Evolutionary conservation across 2,797 vertebrate species (phyloP), one percentile per base, ranked within the genome.

Genomic region (Pelobates cultripes): DNA sequence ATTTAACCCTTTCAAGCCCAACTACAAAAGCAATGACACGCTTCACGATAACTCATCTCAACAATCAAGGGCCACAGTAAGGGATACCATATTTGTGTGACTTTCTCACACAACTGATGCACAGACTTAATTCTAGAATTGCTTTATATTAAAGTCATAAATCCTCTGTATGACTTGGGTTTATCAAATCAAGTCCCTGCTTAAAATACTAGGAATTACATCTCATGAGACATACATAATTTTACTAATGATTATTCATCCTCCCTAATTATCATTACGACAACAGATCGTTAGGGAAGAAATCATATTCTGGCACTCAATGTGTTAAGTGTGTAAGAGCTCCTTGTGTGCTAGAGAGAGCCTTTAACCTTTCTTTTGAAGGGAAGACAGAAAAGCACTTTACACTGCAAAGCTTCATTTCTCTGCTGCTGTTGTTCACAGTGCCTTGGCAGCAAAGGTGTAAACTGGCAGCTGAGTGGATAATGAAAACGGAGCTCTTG

Each of bases 401-500:
- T 64, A 5, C 61, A 14, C 55, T 12, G 55, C 9, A 14, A 57
- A 14, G 55, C 40, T 13, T 17, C 68, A 45, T 73, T 0, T 41
- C 55, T 81, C 13, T 47, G 66, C 44, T 51, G 28, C 44, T 66
- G 44, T 47, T n/a, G 51, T 7, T 41, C 57, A 17, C 57, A 60
- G 9, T n/a, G 14, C 15, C 51, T 57, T 61, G 72, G 72, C 72
- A 74, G 40, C 7, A 4, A 43, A 74, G 55, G 53, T 75, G 43
- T 51, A 72, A 42, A 51, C 40, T 17, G 57, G 57, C 43, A 10
- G 43, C 28, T 0, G 28, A 73, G 45, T 17, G 43, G 87, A 87
- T 89, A 88, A 87, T 8, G 89, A 89, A 87, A 89, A 87, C 89
- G 89, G 89, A 90, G 84, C 89, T 88, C 86, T 88, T 87, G 87